Evolutionary conservation across 2,888 invertebrate species (phyloP).

Genomic region (Cotesia congregata): DNA sequence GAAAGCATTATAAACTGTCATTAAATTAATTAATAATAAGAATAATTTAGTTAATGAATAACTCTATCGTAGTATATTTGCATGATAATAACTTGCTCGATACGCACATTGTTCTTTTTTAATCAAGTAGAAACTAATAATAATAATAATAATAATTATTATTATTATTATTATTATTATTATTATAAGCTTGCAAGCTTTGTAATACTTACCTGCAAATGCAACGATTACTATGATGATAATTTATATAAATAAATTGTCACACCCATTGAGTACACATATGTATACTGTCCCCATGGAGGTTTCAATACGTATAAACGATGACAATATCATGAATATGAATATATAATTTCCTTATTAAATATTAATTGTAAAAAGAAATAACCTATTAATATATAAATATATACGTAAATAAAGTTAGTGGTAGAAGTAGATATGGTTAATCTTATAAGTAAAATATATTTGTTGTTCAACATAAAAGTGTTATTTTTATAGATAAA

Average conservation of each 20-base stretch:
- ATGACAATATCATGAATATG: constrained; percentile 49
- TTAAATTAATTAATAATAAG: neutral
- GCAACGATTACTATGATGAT: constrained; percentile 21
- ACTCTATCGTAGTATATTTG: constrained; percentile 14
- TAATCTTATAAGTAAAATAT: constrained; percentile 43
- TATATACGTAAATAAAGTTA: constrained; percentile 40
- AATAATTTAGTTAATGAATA: neutral
- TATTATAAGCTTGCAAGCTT: constrained; percentile 9
- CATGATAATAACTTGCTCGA: constrained; percentile 23
- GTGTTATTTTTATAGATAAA: constrained; percentile 62
- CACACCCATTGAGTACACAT: constrained; percentile 15
- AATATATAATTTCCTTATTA: constrained; percentile 44
- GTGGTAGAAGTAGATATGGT: neutral
- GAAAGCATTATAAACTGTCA: neutral
- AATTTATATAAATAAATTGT: constrained; percentile 12
- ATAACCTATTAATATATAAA: constrained; percentile 56
- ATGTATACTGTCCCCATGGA: constrained; percentile 6
- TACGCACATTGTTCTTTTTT: constrained; percentile 25
- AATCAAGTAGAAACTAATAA: neutral
- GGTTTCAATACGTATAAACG: constrained; percentile 43
- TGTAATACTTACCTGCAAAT: neutral
- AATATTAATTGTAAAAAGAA: constrained; percentile 56
- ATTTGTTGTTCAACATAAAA: constrained; percentile 57
- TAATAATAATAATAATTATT: no score
- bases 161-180: no score